phyloP scores from a whole-genome alignment of 2,797 vertebrate species.

The Chloroceryle amazona region DNA sequence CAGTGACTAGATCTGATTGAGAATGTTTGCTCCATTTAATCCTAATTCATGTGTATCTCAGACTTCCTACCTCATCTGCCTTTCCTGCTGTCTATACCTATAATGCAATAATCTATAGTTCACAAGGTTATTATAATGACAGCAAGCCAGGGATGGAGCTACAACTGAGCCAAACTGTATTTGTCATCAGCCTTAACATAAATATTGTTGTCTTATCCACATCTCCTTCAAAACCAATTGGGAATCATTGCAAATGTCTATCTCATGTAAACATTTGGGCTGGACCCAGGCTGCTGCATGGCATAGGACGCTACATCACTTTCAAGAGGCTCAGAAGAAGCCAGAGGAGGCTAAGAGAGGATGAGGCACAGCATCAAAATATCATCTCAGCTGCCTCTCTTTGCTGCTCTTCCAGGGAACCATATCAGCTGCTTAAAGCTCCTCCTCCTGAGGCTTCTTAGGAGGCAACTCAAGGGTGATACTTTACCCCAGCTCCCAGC shows the following conservation, averaged over 20 bases:
- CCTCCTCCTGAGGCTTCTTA: not conserved
- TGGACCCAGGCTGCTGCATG: not conserved
- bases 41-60: constrained; percentile 33
- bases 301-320: not conserved
- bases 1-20: constrained; percentile 28
- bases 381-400: not conserved
- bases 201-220: not conserved
- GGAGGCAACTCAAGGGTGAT: not conserved
- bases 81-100: not conserved
- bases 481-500: not conserved
- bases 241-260: not conserved
- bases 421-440: not conserved
- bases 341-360: not conserved
- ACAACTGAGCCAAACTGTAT: not conserved
- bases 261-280: not conserved
- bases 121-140: not conserved
- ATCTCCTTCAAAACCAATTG: not conserved
- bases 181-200: not conserved
- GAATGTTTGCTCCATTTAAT: constrained; percentile 67
- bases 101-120: not conserved
- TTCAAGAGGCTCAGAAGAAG: not conserved
- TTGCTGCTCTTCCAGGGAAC: not conserved
- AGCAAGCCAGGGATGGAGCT: not conserved
- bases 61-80: constrained; percentile 13
- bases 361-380: not conserved